Conservation (phyloP, 2,888 invertebrate species). For the Baccha elongata region DNA sequence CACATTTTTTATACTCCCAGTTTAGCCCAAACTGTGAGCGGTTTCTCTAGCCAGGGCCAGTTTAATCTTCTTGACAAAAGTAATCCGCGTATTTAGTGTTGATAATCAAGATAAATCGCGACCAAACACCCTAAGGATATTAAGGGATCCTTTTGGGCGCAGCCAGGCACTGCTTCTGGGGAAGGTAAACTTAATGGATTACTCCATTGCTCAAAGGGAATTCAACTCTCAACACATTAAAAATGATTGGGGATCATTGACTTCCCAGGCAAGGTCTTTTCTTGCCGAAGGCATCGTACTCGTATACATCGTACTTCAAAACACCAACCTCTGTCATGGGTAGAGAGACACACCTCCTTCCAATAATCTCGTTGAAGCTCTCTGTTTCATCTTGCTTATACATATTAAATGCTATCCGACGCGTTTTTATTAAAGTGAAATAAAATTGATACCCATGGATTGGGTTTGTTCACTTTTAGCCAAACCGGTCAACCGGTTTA, state of each 20-base stretch:
- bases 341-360: slow-evolving; percentile 57
- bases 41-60: not conserved
- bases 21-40: not conserved
- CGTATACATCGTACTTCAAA: too few species aligned
- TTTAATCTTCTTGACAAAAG: slow-evolving; percentile 59
- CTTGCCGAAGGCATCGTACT: slow-evolving; percentile 44
- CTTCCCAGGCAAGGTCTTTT: slow-evolving; percentile 64
- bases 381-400: not conserved
- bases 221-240: slow-evolving; percentile 59
- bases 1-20: slow-evolving; percentile 30
- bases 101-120: slow-evolving; percentile 74
- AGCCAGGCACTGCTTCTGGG: slow-evolving; percentile 23
- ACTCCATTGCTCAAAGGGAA: slow-evolving; percentile 60
- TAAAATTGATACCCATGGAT: not conserved
- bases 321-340: not conserved
- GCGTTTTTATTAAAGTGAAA: not conserved
- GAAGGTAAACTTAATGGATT: slow-evolving; percentile 68
- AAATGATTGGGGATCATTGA: slow-evolving; percentile 72
- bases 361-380: slow-evolving; percentile 22
- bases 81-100: slow-evolving; percentile 72
- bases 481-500: slow-evolving; percentile 61
- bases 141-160: slow-evolving; percentile 48
- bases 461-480: slow-evolving; percentile 14
- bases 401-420: not conserved
- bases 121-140: slow-evolving; percentile 62